Base-by-base conservation (phyloP, 1,140 invertebrate genomes). In the Caerostris darwini region DNA sequence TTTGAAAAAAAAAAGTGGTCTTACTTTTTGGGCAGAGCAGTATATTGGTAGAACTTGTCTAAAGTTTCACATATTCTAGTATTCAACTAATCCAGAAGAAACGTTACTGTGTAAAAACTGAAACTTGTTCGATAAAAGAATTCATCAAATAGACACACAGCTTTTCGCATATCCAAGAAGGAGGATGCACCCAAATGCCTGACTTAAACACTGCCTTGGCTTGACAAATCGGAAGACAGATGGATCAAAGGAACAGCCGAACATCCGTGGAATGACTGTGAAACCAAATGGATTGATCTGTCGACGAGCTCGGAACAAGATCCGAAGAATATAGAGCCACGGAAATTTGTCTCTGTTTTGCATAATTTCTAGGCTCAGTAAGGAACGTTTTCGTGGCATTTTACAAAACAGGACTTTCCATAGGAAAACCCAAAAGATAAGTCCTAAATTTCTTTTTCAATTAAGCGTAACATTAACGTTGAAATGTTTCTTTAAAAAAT, bases 201-300 rank as follows among this genome's bases (percentile, higher is more conserved):
- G 12, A 7, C 69, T 34, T 7, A 50, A 53, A 7, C 71, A 71
- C 10, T 10, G 10, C 61, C 14, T 64, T 14, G 61, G 17, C 61
- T 34, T 34, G 14, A 14, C 61, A 14, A 17, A 64, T 5, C 8
- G 61, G 61, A 71, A 71, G 69, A 71, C 69, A 77, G 71, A 77
- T 77, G 50, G 34, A 50, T 3, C 71, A 7, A 53, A 8, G 7
- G 8, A 12, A 53, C 19, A 10, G 3, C 8, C 61, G 61, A 64
- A 64, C 61, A 64, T 64, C 12, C 61, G 71, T 53, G 34, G 34
- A 34, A 34, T 50, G 3, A 50, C 50, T 50, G 71, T 14, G 34
- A 77, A 53, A 77, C 71, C 71, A 77, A 77, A 34, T 34, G 50
- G 14, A 77, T 77, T 34, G 71, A 53, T 77, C 71, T 77, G 71